These are phyloP conservation scores for Platycheirus rosarum DNA, from an alignment of 2,888 invertebrate genomes.

Conservation along the genomic window DNA sequence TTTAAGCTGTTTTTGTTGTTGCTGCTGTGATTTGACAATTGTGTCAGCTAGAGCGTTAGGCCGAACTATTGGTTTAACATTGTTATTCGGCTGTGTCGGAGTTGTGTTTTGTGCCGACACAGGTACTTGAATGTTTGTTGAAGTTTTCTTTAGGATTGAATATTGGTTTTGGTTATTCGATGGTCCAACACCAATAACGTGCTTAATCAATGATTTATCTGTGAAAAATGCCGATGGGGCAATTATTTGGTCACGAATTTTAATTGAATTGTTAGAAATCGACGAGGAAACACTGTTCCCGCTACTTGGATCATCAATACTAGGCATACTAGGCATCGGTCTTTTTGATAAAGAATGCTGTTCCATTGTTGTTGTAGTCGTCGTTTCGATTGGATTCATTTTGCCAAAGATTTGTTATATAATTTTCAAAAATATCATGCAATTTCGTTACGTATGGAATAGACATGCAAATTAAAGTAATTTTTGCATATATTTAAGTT, in stretches of 20 bases:
- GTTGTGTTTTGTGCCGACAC: neutral
- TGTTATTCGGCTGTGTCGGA: constrained; percentile 31
- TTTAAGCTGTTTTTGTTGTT: constrained; percentile 37
- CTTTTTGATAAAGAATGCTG: constrained; percentile 41
- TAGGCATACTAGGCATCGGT: constrained; percentile 20
- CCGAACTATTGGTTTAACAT: constrained; percentile 38
- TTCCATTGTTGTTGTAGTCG: constrained; percentile 33
- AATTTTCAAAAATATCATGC: constrained; percentile 13
- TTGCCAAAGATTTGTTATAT: constrained; percentile 12
- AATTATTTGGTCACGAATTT: constrained; percentile 27
- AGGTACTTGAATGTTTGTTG: constrained; percentile 35
- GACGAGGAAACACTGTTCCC: constrained; percentile 14
- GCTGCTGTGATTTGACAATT: constrained; percentile 51
- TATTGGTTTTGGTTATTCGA: constrained; percentile 47
- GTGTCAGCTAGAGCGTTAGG: constrained; percentile 24
- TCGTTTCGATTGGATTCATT: constrained; percentile 59
- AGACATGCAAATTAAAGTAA: constrained; percentile 31
- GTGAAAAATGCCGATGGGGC: constrained; percentile 19
- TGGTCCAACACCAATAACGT: constrained; percentile 48
- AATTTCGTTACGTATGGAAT: neutral
- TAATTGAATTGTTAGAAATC: constrained; percentile 21
- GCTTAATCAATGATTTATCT: constrained; percentile 55
- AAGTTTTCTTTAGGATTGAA: constrained; percentile 57
- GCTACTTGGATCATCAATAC: neutral
- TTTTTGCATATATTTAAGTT: neutral